These are phyloP conservation scores for Datnioides undecimradiatus DNA, from an alignment of 2,113 vertebrate genomes.

Conservation along the genomic window DNA sequence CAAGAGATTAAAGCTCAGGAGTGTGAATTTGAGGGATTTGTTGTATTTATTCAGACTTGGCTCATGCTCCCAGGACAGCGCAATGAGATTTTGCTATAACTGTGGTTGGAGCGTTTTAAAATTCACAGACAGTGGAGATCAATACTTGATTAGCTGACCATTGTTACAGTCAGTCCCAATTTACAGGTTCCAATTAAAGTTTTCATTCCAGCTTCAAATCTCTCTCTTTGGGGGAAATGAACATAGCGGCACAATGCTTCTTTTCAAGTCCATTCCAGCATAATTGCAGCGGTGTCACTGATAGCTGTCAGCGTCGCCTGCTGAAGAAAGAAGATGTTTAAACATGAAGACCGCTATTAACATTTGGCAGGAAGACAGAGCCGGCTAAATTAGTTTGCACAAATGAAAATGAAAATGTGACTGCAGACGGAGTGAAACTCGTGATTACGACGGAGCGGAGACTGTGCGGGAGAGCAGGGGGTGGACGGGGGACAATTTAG, in stretches of 20 bases:
- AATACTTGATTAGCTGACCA: slow-evolving; percentile 21
- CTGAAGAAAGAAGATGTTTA: slow-evolving; percentile 41
- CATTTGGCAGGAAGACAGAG: slow-evolving; percentile 44
- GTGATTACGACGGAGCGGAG: slow-evolving; percentile 11
- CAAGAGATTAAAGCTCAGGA: not conserved
- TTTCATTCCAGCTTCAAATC: slow-evolving; percentile 39
- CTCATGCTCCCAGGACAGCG: not conserved
- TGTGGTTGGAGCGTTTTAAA: slow-evolving; percentile 1
- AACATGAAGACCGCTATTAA: slow-evolving; percentile 53
- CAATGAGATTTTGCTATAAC: not conserved
- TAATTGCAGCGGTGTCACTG: slow-evolving; percentile 48
- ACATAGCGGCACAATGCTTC: slow-evolving; percentile 26
- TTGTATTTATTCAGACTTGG: not conserved
- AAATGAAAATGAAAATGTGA: slow-evolving; percentile 39
- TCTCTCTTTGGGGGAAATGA: slow-evolving; percentile 30
- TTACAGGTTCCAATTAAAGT: slow-evolving; percentile 42
- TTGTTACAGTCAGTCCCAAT: not conserved
- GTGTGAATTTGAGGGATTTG: not conserved
- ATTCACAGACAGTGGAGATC: slow-evolving; percentile 9
- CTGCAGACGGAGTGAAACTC: slow-evolving; percentile 10
- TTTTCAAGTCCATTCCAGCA: slow-evolving; percentile 35
- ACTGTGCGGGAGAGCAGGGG: not conserved
- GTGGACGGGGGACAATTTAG: slow-evolving; percentile 31
- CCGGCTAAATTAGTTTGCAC: slow-evolving; percentile 42
- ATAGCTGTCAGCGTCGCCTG: slow-evolving; percentile 39